A percentile compares a stretch with the other conserved stretches of the same genome.
These are phyloP conservation scores for Mylabris phalerata DNA, from an alignment of 1,140 invertebrate genomes.

Conservation along the genomic window DNA sequence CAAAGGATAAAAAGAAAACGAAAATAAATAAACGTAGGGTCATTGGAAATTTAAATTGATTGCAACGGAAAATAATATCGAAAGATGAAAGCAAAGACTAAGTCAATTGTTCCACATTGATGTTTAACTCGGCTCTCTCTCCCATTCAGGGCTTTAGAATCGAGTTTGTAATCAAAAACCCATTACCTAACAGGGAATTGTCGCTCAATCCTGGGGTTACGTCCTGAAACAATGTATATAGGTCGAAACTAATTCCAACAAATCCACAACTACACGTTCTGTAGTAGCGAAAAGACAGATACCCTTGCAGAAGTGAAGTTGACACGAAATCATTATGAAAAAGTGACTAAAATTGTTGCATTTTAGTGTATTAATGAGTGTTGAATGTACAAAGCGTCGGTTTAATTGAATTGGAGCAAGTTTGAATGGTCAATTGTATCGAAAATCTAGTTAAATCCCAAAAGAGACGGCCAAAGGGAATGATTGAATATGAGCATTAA, in stretches of 20 bases:
- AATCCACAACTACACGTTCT: neutral
- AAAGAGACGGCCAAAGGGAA: neutral
- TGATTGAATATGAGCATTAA: constrained; percentile 4
- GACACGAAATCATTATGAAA: neutral
- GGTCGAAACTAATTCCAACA: constrained; percentile 17
- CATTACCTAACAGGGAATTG: constrained; percentile 18
- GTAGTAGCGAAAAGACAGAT: neutral
- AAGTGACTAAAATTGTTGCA: too few relatives aligned
- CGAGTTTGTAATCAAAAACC: constrained; percentile 27
- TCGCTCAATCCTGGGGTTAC: constrained; percentile 9
- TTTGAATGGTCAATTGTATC: too few relatives aligned
- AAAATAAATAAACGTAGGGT: neutral
- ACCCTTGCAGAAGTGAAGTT: neutral
- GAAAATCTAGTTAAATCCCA: too few relatives aligned
- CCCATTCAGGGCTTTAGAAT: constrained; percentile 8
- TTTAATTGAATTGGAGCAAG: too few relatives aligned
- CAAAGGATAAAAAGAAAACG: too few relatives aligned
- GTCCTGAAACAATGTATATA: constrained; percentile 12
- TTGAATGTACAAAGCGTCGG: too few relatives aligned
- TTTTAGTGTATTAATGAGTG: too few relatives aligned
- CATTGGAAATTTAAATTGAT: constrained; percentile 14
- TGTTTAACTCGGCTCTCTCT: constrained; percentile 3
- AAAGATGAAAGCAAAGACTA: constrained; percentile 15
- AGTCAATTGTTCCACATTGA: constrained; percentile 19
- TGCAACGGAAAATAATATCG: constrained; percentile 13